These are phyloP conservation scores for Campoletis sonorensis DNA, from an alignment of 1,140 invertebrate species.

Conservation along the genomic window DNA sequence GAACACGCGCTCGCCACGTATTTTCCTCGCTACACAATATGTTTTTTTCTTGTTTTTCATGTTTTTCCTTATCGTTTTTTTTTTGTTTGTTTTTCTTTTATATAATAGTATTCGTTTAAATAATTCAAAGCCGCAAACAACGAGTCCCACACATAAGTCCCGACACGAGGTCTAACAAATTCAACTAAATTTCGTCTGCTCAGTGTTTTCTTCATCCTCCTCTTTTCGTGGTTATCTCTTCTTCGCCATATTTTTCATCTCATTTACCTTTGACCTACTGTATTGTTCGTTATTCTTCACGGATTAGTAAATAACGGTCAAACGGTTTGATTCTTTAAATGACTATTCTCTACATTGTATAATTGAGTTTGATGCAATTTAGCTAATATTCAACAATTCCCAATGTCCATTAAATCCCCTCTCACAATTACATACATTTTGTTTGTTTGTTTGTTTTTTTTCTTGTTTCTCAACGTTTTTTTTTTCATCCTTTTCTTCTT, in stretches of 20 bases:
- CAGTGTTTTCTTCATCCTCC: background rate
- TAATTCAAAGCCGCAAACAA: constrained; percentile 65
- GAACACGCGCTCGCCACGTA: constrained; percentile 51
- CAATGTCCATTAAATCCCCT: constrained; percentile 19
- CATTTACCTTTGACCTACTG: constrained; percentile 59
- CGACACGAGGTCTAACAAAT: constrained; percentile 73
- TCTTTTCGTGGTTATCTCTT: constrained; percentile 31
- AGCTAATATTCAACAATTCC: constrained; percentile 45
- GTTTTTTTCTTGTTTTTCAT: background rate
- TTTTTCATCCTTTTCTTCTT: constrained; percentile 9
- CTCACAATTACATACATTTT: constrained; percentile 11
- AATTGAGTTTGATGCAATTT: constrained; percentile 46
- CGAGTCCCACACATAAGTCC: constrained; percentile 64
- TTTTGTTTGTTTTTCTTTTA: background rate
- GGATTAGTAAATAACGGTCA: constrained; percentile 62
- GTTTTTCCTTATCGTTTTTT: background rate
- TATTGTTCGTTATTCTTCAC: constrained; percentile 59
- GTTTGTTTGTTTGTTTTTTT: constrained; percentile 32
- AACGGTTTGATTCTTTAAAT: constrained; percentile 56
- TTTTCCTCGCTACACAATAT: constrained; percentile 45
- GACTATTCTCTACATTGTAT: constrained; percentile 40
- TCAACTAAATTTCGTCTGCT: constrained; percentile 64
- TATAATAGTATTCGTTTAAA: constrained; percentile 50
- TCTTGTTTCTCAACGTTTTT: constrained; percentile 19
- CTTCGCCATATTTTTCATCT: too few species aligned